phyloP scores from a whole-genome alignment of 2,888 invertebrate species.

The Nesidiocoris tenuis region DNA sequence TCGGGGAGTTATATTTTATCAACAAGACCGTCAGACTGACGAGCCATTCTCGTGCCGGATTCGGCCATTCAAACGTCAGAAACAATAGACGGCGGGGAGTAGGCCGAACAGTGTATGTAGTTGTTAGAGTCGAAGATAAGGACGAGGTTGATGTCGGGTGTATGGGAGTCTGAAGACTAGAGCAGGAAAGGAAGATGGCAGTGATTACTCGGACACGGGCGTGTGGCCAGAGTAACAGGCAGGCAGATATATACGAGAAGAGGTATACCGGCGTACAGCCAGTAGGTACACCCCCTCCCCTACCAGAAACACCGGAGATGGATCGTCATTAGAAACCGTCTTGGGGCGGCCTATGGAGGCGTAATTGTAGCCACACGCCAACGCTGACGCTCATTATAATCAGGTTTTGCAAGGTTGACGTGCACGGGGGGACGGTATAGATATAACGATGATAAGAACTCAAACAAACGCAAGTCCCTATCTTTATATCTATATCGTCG shows the following conservation, averaged over 20 bases:
- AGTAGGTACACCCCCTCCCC: no score
- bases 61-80: slow-evolving; percentile 39
- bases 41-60: neutral
- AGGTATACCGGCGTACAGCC: no score
- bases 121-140: neutral
- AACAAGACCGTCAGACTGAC: neutral
- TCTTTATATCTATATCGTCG: neutral
- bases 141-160: neutral
- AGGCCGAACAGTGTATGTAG: neutral
- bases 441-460: slow-evolving; percentile 11
- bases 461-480: neutral
- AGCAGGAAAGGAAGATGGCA: slow-evolving; percentile 39
- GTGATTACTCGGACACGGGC: slow-evolving; percentile 41
- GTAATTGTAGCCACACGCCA: slow-evolving; percentile 42
- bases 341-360: neutral
- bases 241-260: neutral
- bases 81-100: slow-evolving; percentile 15
- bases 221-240: slow-evolving; percentile 40
- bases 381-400: slow-evolving; percentile 26
- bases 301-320: neutral
- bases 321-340: neutral
- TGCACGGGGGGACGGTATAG: slow-evolving; percentile 18
- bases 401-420: slow-evolving; percentile 36
- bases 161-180: neutral
- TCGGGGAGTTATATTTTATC: slow-evolving; percentile 3